Conservation (phyloP, 64 coral and sea anemone genomes). For the Dendronephthya gigantea region DNA sequence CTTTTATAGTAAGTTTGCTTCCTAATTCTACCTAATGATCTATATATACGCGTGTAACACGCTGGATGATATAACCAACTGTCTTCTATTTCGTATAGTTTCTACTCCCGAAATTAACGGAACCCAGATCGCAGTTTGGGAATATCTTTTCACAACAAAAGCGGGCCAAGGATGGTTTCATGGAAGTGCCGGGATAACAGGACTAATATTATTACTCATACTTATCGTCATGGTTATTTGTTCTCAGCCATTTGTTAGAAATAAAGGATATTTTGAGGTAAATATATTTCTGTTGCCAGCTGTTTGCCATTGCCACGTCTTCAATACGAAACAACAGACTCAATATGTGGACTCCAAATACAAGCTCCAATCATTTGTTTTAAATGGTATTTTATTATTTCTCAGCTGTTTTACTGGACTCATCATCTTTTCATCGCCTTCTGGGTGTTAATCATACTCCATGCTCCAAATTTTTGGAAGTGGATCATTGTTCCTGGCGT, state of each 20-base stretch:
- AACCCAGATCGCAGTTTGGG: background rate
- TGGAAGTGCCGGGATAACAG: background rate
- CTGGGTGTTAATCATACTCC: background rate
- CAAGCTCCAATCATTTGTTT: too few species aligned
- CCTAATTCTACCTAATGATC: too few species aligned
- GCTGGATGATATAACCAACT: too few species aligned
- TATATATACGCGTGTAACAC: too few species aligned
- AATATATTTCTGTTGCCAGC: too few species aligned
- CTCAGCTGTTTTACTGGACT: background rate
- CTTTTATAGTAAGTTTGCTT: background rate
- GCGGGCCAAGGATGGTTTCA: background rate
- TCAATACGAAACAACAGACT: too few species aligned
- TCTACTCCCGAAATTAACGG: background rate
- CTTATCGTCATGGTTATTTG: background rate
- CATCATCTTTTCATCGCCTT: background rate
- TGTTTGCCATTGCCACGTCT: too few species aligned
- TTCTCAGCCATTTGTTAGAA: background rate
- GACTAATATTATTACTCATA: background rate
- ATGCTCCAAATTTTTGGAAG: constrained; percentile 2
- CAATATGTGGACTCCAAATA: too few species aligned
- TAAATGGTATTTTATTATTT: background rate
- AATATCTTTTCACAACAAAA: background rate
- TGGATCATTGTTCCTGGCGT: background rate
- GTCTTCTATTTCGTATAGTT: background rate
- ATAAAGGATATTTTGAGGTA: background rate